Percentiles rank a stretch among this genome's conserved stretches.
phyloP scores from a whole-genome alignment of 2,797 vertebrate species.

The Sebastes aleutianus region DNA sequence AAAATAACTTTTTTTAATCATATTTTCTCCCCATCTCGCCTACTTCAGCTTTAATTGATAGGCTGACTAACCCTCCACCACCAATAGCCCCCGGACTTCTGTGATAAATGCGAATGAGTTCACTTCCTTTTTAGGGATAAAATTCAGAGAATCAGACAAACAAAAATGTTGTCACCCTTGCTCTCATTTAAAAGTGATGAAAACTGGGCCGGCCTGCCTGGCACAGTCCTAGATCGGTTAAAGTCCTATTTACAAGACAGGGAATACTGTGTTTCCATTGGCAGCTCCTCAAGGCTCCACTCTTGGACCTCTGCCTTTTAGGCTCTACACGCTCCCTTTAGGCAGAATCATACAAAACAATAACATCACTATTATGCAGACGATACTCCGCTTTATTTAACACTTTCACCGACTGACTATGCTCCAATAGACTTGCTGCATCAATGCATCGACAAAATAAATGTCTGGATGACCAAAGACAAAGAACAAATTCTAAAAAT shows the following conservation, averaged over 20 bases:
- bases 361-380: neutral
- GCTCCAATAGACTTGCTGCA: neutral
- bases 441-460: neutral
- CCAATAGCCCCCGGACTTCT: neutral
- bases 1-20: too few species aligned
- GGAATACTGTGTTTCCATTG: neutral
- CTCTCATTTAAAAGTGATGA: neutral
- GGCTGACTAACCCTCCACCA: neutral
- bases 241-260: neutral
- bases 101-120: neutral
- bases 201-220: neutral
- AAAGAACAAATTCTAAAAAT: too few species aligned
- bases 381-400: neutral
- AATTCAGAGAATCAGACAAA: neutral
- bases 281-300: neutral
- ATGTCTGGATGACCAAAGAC: neutral
- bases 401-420: neutral
- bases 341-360: neutral
- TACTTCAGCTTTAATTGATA: neutral
- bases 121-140: neutral
- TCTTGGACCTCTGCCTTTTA: neutral
- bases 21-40: too few species aligned
- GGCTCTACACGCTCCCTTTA: neutral
- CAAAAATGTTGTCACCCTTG: neutral
- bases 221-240: neutral